These are phyloP conservation scores for Drosophila atroscutellata DNA, from an alignment of 2,888 invertebrate genomes.

Conservation along the genomic window DNA sequence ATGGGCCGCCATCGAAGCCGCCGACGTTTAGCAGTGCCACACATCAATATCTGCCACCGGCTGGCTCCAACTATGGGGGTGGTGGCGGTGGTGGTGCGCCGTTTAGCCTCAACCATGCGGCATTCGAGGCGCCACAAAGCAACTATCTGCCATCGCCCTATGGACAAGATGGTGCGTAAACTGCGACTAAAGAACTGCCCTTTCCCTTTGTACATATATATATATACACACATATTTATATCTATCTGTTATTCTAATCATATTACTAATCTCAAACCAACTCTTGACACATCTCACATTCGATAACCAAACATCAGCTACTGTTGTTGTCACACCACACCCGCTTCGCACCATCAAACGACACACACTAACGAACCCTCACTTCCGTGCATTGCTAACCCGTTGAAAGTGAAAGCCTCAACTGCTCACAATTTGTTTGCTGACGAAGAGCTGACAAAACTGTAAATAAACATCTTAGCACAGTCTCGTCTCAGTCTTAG, in stretches of 20 bases:
- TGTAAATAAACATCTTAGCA: constrained; percentile 60
- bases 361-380: constrained; percentile 28
- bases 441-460: constrained; percentile 26
- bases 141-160: constrained; percentile 83
- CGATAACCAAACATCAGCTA: constrained; percentile 9
- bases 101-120: constrained; percentile 81
- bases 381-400: constrained; percentile 55
- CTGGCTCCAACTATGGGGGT: constrained; percentile 66
- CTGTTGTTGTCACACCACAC: neutral
- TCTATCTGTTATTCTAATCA: constrained; percentile 7
- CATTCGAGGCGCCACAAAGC: constrained; percentile 83
- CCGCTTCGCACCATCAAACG: neutral
- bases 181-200: neutral
- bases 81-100: constrained; percentile 81
- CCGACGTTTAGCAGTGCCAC: constrained; percentile 82
- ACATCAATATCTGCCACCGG: constrained; percentile 83
- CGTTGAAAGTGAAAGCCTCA: constrained; percentile 76
- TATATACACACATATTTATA: neutral
- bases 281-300: constrained; percentile 12
- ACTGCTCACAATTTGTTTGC: constrained; percentile 40
- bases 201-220: neutral
- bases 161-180: constrained; percentile 84
- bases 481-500: constrained; percentile 19
- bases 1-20: constrained; percentile 84
- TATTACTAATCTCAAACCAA: constrained; percentile 18